Evolutionary conservation across 92 coral and sea anemone species (phyloP).

Genomic region (Epizoanthus stellaris): DNA sequence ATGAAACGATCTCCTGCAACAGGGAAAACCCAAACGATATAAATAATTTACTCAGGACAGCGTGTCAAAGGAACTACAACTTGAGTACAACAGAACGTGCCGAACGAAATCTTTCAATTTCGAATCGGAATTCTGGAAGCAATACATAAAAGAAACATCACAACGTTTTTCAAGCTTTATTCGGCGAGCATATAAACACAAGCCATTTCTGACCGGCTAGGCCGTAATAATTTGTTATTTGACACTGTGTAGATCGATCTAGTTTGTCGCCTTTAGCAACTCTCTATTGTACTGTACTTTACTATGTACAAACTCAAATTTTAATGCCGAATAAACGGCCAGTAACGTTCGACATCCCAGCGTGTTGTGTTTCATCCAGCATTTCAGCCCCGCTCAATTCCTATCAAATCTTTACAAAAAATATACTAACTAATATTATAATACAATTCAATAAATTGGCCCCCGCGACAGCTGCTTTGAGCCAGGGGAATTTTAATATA

Average conservation of each 20-base stretch:
- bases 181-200: not conserved
- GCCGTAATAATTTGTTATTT: constrained; percentile 16
- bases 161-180: constrained; percentile 19
- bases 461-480: constrained; percentile 25
- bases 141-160: not conserved
- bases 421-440: constrained; percentile 38
- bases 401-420: constrained; percentile 20
- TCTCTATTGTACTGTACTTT: constrained; percentile 23
- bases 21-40: constrained; percentile 42
- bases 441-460: constrained; percentile 16
- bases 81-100: not conserved
- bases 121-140: not conserved
- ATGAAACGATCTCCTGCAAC: constrained; percentile 18
- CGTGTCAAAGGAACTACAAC: constrained; percentile 1
- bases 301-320: constrained; percentile 41
- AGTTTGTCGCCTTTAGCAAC: constrained; percentile 24
- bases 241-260: constrained; percentile 15
- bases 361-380: not conserved
- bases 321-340: not conserved
- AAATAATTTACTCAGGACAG: constrained; percentile 33
- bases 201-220: constrained; percentile 14
- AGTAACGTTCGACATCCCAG: not conserved
- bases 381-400: not conserved
- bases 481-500: constrained; percentile 21
- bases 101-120: not conserved